These are phyloP conservation scores for Littorina saxatilis DNA, from an alignment of 1,140 invertebrate genomes.

Conservation along the genomic window DNA sequence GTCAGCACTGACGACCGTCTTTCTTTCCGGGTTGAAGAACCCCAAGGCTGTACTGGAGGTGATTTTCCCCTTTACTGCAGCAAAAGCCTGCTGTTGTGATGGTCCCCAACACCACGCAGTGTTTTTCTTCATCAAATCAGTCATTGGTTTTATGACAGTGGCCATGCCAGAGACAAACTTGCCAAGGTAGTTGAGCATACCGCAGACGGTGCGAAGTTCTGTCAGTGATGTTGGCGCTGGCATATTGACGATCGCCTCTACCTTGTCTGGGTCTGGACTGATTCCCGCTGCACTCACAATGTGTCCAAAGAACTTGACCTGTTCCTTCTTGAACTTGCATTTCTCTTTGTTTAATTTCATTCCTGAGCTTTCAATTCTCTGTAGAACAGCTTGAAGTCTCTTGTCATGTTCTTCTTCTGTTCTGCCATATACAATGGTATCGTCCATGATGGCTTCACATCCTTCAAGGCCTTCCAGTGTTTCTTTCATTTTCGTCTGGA, in stretches of 20 bases:
- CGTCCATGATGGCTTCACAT: constrained; percentile 51
- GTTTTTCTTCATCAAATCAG: constrained; percentile 38
- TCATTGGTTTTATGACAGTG: constrained; percentile 39
- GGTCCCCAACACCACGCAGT: constrained; percentile 38
- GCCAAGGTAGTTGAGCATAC: constrained; percentile 42
- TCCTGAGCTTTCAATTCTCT: constrained; percentile 49
- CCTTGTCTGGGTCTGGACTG: constrained; percentile 69
- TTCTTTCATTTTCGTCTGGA: constrained; percentile 46
- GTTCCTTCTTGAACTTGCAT: constrained; percentile 58
- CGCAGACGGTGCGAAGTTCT: constrained; percentile 25
- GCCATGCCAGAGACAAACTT: constrained; percentile 42
- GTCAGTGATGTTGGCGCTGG: constrained; percentile 55
- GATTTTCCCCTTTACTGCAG: constrained; percentile 37
- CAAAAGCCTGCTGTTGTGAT: constrained; percentile 37
- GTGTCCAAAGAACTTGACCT: constrained; percentile 41
- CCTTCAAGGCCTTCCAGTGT: constrained; percentile 40
- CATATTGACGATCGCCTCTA: constrained; percentile 51
- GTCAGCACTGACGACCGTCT: constrained; percentile 47
- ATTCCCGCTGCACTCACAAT: neutral
- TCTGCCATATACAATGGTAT: constrained; percentile 57
- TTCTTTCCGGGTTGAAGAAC: constrained; percentile 43
- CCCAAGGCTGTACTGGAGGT: constrained; percentile 29
- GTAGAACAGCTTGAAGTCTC: constrained; percentile 54
- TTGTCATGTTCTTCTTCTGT: constrained; percentile 51
- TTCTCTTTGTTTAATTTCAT: constrained; percentile 70